Conservation (phyloP, 2,113 vertebrate genomes). For the Petrocephalus zakoni region DNA sequence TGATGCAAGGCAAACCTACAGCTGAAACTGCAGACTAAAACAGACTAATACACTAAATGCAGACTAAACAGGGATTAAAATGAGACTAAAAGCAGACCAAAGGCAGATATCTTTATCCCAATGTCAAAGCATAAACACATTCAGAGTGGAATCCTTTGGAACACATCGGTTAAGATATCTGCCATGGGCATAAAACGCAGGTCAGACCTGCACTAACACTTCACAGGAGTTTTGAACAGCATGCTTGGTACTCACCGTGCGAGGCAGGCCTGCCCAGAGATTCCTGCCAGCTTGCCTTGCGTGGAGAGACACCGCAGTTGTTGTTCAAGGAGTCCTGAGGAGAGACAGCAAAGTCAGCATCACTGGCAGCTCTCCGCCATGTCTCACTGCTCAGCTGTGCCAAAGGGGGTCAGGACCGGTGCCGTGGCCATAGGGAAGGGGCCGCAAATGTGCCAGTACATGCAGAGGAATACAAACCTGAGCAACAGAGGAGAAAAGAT, state of each 20-base stretch:
- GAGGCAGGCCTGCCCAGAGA: slow-evolving; percentile 62
- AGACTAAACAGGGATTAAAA: neutral
- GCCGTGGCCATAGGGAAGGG: neutral
- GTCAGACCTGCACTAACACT: neutral
- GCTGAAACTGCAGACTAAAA: neutral
- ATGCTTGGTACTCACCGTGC: slow-evolving; percentile 49
- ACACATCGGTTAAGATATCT: neutral
- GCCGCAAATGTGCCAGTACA: neutral
- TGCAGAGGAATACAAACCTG: slow-evolving; percentile 59
- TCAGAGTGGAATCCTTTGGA: no score
- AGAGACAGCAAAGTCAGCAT: neutral
- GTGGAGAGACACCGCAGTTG: slow-evolving; percentile 63
- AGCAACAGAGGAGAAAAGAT: slow-evolving; percentile 71
- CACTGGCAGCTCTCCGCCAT: neutral
- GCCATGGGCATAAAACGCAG: neutral
- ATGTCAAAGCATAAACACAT: neutral
- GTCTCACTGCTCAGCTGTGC: neutral
- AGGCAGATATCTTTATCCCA: neutral
- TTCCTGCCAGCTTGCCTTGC: slow-evolving; percentile 68
- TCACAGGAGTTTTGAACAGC: neutral
- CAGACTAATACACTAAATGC: neutral
- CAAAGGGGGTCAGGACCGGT: neutral
- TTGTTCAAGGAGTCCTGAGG: slow-evolving; percentile 87
- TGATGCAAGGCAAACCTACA: neutral
- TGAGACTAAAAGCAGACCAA: neutral